Conservation (phyloP, 30 jellyfish, hydroid and myxozoan genomes). For the Catostylus mosaicus region DNA sequence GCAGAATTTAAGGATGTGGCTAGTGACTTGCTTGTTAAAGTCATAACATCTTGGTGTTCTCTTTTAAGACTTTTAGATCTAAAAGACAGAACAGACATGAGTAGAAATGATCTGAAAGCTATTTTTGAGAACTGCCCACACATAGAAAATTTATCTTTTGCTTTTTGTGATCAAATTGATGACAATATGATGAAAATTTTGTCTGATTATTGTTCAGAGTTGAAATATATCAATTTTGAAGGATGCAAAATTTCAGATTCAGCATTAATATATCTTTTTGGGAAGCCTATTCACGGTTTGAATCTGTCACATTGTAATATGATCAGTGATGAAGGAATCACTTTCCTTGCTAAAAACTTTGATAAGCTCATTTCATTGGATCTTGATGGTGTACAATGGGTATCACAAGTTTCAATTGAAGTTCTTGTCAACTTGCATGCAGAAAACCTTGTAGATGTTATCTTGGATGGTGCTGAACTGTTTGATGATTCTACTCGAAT, state of each 20-base stretch:
- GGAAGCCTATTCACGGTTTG: constrained; percentile 65
- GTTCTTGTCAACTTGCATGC: constrained; percentile 53
- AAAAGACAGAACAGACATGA: constrained; percentile 58
- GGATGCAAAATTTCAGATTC: constrained; percentile 80
- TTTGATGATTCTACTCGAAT: constrained; percentile 55
- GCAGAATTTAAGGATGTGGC: constrained; percentile 76
- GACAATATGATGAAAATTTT: constrained; percentile 47
- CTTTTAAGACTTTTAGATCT: constrained; percentile 57
- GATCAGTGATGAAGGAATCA: constrained; percentile 85
- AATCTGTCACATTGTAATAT: constrained; percentile 75
- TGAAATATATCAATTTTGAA: constrained; percentile 60
- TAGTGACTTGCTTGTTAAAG: constrained; percentile 62
- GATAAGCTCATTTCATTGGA: constrained; percentile 36
- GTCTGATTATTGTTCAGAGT: constrained; percentile 30
- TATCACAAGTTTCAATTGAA: constrained; percentile 66
- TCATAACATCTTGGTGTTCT: constrained; percentile 79
- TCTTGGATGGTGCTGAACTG: constrained; percentile 88
- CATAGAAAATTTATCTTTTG: constrained; percentile 70
- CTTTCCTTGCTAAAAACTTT: constrained; percentile 74
- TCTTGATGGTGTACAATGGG: constrained; percentile 94
- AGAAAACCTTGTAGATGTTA: constrained; percentile 44
- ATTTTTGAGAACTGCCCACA: constrained; percentile 64
- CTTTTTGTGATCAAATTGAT: constrained; percentile 75
- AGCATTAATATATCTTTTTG: constrained; percentile 56
- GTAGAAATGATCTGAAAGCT: constrained; percentile 29